Conservation (phyloP, 2,797 vertebrate genomes). For the Poecilia wingei region DNA sequence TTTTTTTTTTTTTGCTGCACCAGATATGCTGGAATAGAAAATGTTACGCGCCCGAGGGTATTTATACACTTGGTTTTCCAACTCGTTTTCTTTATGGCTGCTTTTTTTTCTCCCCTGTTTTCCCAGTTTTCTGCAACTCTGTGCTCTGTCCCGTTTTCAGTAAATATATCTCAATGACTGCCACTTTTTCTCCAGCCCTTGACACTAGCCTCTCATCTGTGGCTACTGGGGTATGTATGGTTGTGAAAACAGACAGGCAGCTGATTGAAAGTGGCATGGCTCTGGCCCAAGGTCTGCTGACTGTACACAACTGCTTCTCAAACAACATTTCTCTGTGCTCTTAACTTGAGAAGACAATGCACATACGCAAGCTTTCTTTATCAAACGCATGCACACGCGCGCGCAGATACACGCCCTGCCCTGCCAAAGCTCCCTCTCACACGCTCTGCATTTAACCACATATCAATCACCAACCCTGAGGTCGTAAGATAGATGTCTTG, state of each 20-base stretch:
- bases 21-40: constrained; percentile 28
- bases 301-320: constrained; percentile 75
- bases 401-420: background rate
- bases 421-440: constrained; percentile 24
- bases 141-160: constrained; percentile 47
- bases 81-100: constrained; percentile 11
- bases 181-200: constrained; percentile 60
- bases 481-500: constrained; percentile 64
- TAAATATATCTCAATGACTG: constrained; percentile 65
- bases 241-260: constrained; percentile 66
- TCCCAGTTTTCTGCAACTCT: constrained; percentile 21
- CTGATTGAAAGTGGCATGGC: constrained; percentile 81
- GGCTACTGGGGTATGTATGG: constrained; percentile 64
- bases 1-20: constrained; percentile 30
- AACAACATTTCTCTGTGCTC: constrained; percentile 57
- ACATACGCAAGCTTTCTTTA: constrained; percentile 66
- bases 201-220: constrained; percentile 61
- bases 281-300: constrained; percentile 82
- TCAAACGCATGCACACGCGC: background rate
- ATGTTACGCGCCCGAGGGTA: constrained; percentile 24
- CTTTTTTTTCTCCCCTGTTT: background rate
- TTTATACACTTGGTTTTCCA: constrained; percentile 29
- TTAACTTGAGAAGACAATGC: constrained; percentile 70
- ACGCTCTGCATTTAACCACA: constrained; percentile 45
- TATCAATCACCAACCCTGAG: constrained; percentile 70